These are phyloP conservation scores for Autographa gamma DNA, from an alignment of 2,888 invertebrate species.

Conservation along the genomic window DNA sequence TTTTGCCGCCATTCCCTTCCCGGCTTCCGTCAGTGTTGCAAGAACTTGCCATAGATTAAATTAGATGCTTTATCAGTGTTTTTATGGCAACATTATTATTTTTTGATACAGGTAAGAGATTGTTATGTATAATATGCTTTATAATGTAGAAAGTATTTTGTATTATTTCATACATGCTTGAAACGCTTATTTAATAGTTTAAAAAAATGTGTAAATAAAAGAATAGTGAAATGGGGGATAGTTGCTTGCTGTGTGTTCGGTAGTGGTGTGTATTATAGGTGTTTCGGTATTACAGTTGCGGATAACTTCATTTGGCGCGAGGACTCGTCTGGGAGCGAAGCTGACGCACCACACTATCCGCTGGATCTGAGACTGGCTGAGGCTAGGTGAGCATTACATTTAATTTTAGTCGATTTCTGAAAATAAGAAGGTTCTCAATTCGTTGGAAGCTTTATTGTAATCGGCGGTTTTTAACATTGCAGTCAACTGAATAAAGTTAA, in stretches of 20 bases:
- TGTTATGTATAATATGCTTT: conserved; percentile 65
- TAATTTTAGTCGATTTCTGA: neutral
- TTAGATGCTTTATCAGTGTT: conserved; percentile 70
- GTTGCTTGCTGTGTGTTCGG: conserved; percentile 31
- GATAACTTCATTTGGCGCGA: conserved; percentile 85
- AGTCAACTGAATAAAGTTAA: too few species aligned
- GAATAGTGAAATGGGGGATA: neutral
- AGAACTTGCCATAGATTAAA: conserved; percentile 68
- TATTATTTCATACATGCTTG: conserved; percentile 84
- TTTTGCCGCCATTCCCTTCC: conserved; percentile 71
- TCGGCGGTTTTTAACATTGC: too few species aligned
- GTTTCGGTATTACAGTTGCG: conserved; percentile 68
- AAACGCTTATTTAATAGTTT: conserved; percentile 23
- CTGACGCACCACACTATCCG: conserved; percentile 85
- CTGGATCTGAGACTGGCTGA: conserved; percentile 85
- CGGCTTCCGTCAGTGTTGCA: conserved; percentile 73
- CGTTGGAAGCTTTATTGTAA: too few species aligned
- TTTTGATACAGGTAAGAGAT: conserved; percentile 76
- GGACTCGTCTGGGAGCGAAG: conserved; percentile 86
- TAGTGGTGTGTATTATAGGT: conserved; percentile 7
- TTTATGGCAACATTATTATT: conserved; percentile 68
- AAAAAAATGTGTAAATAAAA: neutral
- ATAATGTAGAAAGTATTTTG: conserved; percentile 58
- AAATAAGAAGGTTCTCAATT: too few species aligned
- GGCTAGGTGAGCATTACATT: conserved; percentile 74